Evolutionary conservation across 2,113 vertebrate genomes (phyloP), one percentile per base, ranked within the genome.

Genomic region (Chloroceryle aenea): DNA sequence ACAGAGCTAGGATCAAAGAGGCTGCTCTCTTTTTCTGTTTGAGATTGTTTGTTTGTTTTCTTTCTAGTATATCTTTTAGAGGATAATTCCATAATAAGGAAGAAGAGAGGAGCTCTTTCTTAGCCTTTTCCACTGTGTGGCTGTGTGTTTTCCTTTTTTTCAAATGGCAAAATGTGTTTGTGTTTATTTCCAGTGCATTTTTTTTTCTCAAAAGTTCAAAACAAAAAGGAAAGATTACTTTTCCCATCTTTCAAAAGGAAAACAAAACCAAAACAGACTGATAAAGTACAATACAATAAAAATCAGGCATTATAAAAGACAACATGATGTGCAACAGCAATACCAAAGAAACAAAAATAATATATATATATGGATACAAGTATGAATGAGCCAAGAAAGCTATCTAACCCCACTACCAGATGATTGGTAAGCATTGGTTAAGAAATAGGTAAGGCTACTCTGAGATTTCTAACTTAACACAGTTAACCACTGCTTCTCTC

Each of bases 141-240:
- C 94, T 97, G 95, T 97, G 94, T 97, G 76, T 88, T 81, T 91
- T 93, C 23, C 94, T 94, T 97, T 95, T 92, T 66, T 64, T 43
- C 73, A 94, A 98, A 98, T 97, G 97, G 95, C 82, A 96, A 97
- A 97, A 96, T 96, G 87, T 97, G 97, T 98, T 97, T 97, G 95
- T 97, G 97, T 98, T 98, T 97, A 97, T 96, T 98, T 98, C 98
- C 98, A 98, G 98, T 98, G 98, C 98, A 98, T 98, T 97, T 97
- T 55, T 55, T 93, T 93, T 91, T 95, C 71, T 96, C 96, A 96
- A 95, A 95, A 94, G 97, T 84, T 97, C 95, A 97, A 98, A 97
- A 97, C 78, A 87, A 91, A 97, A 93, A 97, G 95, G 90, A 97
- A 98, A 97, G 83, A 96, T 95, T 96, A 95, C 71, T 82, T 97